These are phyloP conservation scores for Prosapia bicincta DNA, from an alignment of 2,888 invertebrate species.

Conservation along the genomic window DNA sequence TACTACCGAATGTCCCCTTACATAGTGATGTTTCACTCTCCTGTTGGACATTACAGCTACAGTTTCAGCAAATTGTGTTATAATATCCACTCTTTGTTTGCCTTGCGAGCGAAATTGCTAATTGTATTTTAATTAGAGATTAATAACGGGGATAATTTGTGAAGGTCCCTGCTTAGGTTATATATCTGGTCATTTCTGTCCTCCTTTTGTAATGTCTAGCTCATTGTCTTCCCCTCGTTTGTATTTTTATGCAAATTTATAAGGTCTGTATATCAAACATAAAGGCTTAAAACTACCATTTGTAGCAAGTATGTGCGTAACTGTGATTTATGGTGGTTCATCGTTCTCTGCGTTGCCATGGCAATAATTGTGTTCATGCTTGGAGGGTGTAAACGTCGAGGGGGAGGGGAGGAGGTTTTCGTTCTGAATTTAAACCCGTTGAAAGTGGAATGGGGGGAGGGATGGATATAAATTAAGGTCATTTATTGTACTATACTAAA, in stretches of 20 bases:
- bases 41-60: no score
- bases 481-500: conserved; percentile 9
- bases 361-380: conserved; percentile 16
- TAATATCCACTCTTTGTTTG: background rate
- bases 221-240: background rate
- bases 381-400: background rate
- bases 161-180: background rate
- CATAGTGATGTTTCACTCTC: no score
- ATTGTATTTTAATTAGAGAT: background rate
- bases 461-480: conserved; percentile 6
- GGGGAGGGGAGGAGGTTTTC: background rate
- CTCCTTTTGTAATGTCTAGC: background rate
- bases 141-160: background rate
- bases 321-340: conserved; percentile 20
- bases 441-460: background rate
- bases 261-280: conserved; percentile 7
- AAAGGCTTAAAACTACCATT: background rate
- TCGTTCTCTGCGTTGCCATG: conserved; percentile 20
- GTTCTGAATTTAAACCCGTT: background rate
- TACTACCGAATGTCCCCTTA: no score
- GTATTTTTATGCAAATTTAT: conserved; percentile 12
- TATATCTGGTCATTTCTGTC: background rate
- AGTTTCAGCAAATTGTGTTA: background rate
- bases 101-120: background rate
- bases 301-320: background rate